Evolutionary conservation across 2,113 vertebrate species (phyloP).

Genomic region (Nyctibius bracteatus): DNA sequence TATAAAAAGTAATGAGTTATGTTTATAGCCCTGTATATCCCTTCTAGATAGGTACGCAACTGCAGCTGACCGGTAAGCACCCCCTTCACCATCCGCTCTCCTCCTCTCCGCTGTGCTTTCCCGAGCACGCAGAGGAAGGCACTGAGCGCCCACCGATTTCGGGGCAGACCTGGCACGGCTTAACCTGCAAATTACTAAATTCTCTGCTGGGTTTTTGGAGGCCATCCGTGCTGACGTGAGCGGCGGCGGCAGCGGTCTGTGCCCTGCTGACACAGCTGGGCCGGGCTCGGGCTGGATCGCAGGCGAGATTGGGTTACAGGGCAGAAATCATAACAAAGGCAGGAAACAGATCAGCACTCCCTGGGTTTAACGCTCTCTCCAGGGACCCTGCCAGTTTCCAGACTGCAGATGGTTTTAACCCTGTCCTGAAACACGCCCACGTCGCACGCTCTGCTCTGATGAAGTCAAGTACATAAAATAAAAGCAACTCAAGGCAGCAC

Average conservation of each 20-base stretch:
- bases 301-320: constrained; percentile 76
- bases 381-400: constrained; percentile 62
- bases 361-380: constrained; percentile 74
- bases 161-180: background rate
- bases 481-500: background rate
- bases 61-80: background rate
- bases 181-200: constrained; percentile 22
- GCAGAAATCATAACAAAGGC: constrained; percentile 92
- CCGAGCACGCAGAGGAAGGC: background rate
- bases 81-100: background rate
- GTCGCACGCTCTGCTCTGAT: constrained; percentile 2
- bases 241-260: background rate
- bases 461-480: background rate
- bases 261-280: constrained; percentile 88
- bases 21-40: background rate
- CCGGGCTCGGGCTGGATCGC: constrained; percentile 50
- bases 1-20: background rate
- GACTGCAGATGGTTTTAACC: constrained; percentile 78
- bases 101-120: background rate
- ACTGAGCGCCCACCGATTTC: background rate
- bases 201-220: background rate
- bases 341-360: constrained; percentile 90
- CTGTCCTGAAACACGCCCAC: constrained; percentile 41
- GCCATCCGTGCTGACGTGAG: background rate
- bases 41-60: background rate